Conservation (phyloP, 2,888 invertebrate genomes). For the Pollenia amentaria region DNA sequence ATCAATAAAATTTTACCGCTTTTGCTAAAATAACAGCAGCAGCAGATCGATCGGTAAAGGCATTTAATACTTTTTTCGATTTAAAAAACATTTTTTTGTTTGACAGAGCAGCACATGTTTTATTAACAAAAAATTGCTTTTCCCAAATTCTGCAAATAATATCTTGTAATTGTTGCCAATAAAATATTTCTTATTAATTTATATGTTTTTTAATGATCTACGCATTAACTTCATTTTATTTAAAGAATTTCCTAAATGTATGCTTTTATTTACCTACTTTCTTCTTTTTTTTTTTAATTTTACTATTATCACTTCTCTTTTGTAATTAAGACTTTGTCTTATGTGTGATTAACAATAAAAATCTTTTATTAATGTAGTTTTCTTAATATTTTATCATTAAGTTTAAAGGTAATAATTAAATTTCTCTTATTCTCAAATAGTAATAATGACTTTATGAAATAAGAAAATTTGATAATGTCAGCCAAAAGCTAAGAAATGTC, state of each 20-base stretch:
- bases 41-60: neutral
- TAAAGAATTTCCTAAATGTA: no score
- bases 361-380: no score
- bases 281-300: neutral
- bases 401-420: no score
- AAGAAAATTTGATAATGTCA: no score
- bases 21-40: conserved; percentile 7
- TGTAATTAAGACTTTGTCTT: no score
- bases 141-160: conserved; percentile 25
- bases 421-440: no score
- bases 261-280: no score
- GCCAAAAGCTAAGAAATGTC: no score
- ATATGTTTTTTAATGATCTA: neutral
- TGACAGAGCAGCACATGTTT: conserved; percentile 27
- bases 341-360: no score
- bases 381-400: no score
- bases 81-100: neutral
- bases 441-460: no score
- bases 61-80: neutral
- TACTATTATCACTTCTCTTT: neutral
- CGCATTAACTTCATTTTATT: no score
- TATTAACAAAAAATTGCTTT: neutral
- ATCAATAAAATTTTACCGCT: conserved; percentile 74
- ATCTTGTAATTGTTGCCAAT: conserved; percentile 55
- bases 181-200: conserved; percentile 37